Evolutionary conservation across 2,797 vertebrate species (phyloP), one percentile per base, ranked within the genome.

Genomic region (Poecile montanus): DNA sequence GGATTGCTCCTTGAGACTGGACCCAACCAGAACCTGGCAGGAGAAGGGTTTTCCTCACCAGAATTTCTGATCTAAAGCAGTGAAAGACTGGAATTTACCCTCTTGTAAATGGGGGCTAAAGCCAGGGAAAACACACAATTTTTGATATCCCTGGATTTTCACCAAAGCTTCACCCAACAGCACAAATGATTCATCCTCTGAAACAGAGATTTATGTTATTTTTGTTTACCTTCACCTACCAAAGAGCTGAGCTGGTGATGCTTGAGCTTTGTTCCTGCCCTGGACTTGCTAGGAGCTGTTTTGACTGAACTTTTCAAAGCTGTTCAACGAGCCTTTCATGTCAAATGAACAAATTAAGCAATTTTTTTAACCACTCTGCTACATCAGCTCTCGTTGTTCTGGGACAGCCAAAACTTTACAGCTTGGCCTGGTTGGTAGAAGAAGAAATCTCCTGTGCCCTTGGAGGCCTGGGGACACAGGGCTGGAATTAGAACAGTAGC

Each of bases 251-350:
- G 53, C 42, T 9, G 5, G 47, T 70, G 54, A 22, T 53, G 45
- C 66, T 72, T 48, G 61, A 88, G 88, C 76, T 62, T 56, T 91
- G 21, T 13, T 81, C 70, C 74, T 61, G 61, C 30, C 54, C 76
- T 42, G 61, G 32, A 26, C 65, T 89, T 81, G 70, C 58, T 57
- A 11, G 81, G 29, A 84, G 67, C 56, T 79, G 50, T 80, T 93
- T 89, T 66, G 77, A 45, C 11, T 75, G 87, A 84, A 67, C 67
- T 93, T 92, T 92, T 65, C 38, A 74, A 86, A 93, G 73, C 65
- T 71, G 17, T 12, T 80, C 44, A 58, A n/a, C 0, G 13, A 77
- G 10, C 26, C 51, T 93, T n/a, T 85, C 30, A 53, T 22, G 63
- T 63, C 29, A 74, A 88, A 85, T 58, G 32, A 85, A 74, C 36